Evolutionary conservation across 1,140 invertebrate species (phyloP).

Genomic region (Apis laboriosa): DNA sequence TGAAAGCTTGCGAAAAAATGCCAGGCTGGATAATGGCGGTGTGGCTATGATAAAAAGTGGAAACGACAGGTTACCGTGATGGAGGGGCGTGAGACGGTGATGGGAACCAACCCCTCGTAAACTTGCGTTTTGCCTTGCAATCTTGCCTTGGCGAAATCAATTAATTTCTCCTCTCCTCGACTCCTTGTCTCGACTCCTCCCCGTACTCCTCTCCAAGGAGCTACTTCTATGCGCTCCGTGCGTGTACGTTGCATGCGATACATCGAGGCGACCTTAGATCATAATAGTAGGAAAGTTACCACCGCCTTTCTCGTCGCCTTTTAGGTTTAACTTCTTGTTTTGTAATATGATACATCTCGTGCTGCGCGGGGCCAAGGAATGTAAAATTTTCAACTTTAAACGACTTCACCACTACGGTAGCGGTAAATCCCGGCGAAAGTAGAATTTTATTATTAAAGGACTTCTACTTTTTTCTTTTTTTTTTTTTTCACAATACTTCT

Average conservation of each 20-base stretch:
- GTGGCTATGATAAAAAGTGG: slow-evolving; percentile 46
- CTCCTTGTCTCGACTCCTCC: not conserved
- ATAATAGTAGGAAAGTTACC: not conserved
- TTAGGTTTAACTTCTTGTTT: not conserved
- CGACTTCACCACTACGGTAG: too few species aligned
- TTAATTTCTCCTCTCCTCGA: slow-evolving; percentile 30
- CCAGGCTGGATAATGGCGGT: slow-evolving; percentile 48
- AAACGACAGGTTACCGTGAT: slow-evolving; percentile 30
- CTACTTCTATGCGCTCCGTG: not conserved
- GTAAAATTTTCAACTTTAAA: too few species aligned
- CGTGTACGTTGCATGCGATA: not conserved
- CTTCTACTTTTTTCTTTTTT: too few species aligned
- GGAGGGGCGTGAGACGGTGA: slow-evolving; percentile 41
- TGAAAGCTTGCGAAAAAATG: slow-evolving; percentile 55
- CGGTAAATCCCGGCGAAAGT: too few species aligned
- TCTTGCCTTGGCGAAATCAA: slow-evolving; percentile 1
- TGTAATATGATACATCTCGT: too few species aligned
- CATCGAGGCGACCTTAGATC: not conserved
- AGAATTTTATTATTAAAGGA: too few species aligned
- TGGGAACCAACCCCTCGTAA: slow-evolving; percentile 10
- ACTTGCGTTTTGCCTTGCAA: slow-evolving; percentile 4
- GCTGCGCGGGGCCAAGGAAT: too few species aligned
- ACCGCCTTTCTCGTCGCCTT: not conserved
- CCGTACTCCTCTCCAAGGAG: not conserved
- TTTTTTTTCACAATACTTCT: too few species aligned